phyloP scores from a whole-genome alignment of 2,797 vertebrate genomes.

The Pampus argenteus region DNA sequence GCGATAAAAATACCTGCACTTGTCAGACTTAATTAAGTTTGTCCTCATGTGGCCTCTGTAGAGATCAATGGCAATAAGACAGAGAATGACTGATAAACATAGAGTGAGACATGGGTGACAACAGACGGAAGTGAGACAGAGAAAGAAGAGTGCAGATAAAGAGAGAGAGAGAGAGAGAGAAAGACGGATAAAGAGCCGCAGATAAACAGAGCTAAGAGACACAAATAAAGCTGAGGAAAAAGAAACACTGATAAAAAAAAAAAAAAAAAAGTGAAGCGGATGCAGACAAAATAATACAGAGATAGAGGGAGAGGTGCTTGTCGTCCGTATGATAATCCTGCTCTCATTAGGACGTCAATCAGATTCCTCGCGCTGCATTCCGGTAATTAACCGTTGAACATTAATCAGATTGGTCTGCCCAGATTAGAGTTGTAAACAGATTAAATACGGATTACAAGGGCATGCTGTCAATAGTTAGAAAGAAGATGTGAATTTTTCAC shows the following conservation, averaged over 20 bases:
- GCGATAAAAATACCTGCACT: slow-evolving; percentile 72
- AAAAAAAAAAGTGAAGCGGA: slow-evolving; percentile 23
- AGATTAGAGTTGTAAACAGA: slow-evolving; percentile 74
- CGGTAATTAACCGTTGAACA: slow-evolving; percentile 65
- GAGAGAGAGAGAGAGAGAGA: slow-evolving; percentile 29
- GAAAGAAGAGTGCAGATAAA: slow-evolving; percentile 38
- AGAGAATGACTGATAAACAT: slow-evolving; percentile 67
- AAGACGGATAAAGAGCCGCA: slow-evolving; percentile 52
- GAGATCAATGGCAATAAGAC: slow-evolving; percentile 67
- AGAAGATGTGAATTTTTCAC: slow-evolving; percentile 7
- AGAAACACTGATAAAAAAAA: too few relatives aligned
- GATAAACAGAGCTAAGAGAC: slow-evolving; percentile 45
- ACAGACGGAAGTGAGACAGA: slow-evolving; percentile 45
- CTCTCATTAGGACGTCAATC: slow-evolving; percentile 62
- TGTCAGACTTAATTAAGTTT: slow-evolving; percentile 78
- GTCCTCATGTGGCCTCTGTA: slow-evolving; percentile 58
- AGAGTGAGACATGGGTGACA: slow-evolving; percentile 59
- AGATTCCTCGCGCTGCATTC: slow-evolving; percentile 57
- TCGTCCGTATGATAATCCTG: slow-evolving; percentile 60
- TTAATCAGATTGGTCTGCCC: slow-evolving; percentile 69
- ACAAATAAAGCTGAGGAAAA: slow-evolving; percentile 19
- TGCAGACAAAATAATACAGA: neutral
- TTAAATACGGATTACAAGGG: slow-evolving; percentile 60
- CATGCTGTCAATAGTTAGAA: slow-evolving; percentile 17
- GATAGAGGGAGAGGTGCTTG: slow-evolving; percentile 36